These are phyloP conservation scores for Pristis pectinata DNA, from an alignment of 2,797 vertebrate genomes.

Conservation along the genomic window DNA sequence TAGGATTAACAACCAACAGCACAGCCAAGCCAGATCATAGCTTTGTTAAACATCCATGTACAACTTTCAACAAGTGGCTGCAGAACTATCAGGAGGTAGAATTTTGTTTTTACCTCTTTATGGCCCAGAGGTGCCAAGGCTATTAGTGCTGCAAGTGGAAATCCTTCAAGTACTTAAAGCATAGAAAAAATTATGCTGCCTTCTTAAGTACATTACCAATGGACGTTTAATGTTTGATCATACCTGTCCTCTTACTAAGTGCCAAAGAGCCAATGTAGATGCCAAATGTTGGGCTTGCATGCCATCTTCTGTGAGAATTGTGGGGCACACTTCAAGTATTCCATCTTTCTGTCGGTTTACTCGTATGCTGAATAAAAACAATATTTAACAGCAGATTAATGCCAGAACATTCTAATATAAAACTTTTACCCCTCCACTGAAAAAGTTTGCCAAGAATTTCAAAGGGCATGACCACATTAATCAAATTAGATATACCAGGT, in stretches of 20 bases:
- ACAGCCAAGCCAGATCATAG: not conserved
- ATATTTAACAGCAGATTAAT: not conserved
- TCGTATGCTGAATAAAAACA: slow-evolving; percentile 66
- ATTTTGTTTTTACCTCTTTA: not conserved
- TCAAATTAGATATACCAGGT: not conserved
- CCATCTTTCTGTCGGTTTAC: slow-evolving; percentile 71
- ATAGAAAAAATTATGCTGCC: not conserved
- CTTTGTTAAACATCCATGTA: not conserved
- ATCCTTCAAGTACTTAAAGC: not conserved
- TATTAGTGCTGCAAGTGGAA: not conserved
- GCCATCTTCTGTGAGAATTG: slow-evolving; percentile 85
- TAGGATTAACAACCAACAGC: not conserved
- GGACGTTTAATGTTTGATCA: slow-evolving; percentile 39
- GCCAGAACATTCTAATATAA: not conserved
- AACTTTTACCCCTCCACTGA: not conserved
- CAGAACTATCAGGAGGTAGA: not conserved
- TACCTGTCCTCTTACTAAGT: slow-evolving; percentile 89
- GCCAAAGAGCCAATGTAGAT: slow-evolving; percentile 86
- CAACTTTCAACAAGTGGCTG: not conserved
- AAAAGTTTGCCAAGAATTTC: no score
- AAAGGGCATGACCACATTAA: not conserved
- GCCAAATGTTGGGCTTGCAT: slow-evolving; percentile 96
- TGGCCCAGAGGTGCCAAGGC: not conserved
- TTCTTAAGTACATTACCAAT: not conserved
- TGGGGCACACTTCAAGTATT: slow-evolving; percentile 77